Evolutionary conservation across 2,797 vertebrate genomes (phyloP).

Genomic region (Spinibarbus caldwelli): DNA sequence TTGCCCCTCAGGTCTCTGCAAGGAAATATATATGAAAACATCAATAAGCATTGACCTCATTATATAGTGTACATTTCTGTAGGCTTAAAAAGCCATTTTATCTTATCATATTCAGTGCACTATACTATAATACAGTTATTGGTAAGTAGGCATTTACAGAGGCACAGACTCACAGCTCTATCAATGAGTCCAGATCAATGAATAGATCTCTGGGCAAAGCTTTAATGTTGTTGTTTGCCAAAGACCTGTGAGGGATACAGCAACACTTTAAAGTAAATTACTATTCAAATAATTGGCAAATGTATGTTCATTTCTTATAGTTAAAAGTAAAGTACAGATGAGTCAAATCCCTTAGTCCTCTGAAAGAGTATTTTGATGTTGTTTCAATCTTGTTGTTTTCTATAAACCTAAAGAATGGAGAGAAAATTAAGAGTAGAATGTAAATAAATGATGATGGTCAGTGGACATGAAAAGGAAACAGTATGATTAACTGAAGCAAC

Average conservation of each 20-base stretch:
- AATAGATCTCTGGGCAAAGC: constrained; percentile 93
- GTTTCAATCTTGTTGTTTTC: constrained; percentile 97
- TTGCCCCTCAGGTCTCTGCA: constrained; percentile 95
- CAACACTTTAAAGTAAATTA: constrained; percentile 33
- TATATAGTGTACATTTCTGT: neutral
- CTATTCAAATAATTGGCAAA: constrained; percentile 38
- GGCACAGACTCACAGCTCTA: constrained; percentile 91
- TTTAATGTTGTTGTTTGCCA: constrained; percentile 97
- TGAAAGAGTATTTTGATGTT: constrained; percentile 91
- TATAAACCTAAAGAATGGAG: constrained; percentile 86
- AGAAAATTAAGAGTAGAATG: neutral
- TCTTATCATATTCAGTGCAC: neutral
- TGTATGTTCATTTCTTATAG: constrained; percentile 31
- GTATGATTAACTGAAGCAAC: neutral
- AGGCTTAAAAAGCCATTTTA: neutral
- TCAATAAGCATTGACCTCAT: neutral
- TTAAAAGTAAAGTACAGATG: constrained; percentile 87
- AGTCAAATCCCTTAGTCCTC: constrained; percentile 94
- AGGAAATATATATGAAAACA: neutral
- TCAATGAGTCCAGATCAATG: constrained; percentile 93
- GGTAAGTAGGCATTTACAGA: constrained; percentile 30
- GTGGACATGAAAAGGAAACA: neutral
- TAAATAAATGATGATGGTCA: neutral
- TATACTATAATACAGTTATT: constrained; percentile 19
- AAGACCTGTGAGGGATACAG: constrained; percentile 80